phyloP scores from a whole-genome alignment of 1,140 invertebrate species.

The Aphelinus atriplicis region DNA sequence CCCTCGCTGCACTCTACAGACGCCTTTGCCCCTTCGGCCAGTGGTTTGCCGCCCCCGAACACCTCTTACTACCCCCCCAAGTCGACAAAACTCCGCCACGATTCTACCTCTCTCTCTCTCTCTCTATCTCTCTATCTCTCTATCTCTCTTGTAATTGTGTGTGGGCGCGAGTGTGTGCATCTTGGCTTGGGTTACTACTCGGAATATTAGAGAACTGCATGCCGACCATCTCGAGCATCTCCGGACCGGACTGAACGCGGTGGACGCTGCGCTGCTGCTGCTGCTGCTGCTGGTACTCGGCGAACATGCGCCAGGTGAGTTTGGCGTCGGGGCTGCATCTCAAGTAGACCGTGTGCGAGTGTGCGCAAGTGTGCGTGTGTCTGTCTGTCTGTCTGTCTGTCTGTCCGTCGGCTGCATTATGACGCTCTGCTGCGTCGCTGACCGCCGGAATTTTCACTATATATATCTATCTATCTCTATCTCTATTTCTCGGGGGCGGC shows the following conservation, averaged over 20 bases:
- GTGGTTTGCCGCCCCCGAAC: not conserved
- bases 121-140: conserved; percentile 33
- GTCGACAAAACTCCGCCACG: conserved; percentile 51
- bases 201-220: conserved; percentile 40
- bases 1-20: conserved; percentile 24
- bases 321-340: too few species aligned
- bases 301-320: too few species aligned
- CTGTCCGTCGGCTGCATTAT: too few species aligned
- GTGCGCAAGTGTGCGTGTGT: too few species aligned
- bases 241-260: too few species aligned
- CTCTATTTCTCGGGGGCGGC: conserved; percentile 29
- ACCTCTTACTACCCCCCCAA: conserved; percentile 35
- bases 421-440: too few species aligned
- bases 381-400: too few species aligned
- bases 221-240: not conserved
- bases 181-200: conserved; percentile 26
- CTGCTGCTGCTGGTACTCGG: too few species aligned
- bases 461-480: conserved; percentile 32
- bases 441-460: conserved; percentile 41
- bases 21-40: too few species aligned
- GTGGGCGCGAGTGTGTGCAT: conserved; percentile 30
- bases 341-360: too few species aligned
- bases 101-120: conserved; percentile 54
- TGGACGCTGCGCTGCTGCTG: too few species aligned
- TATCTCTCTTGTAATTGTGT: not conserved